phyloP scores from a whole-genome alignment of 2,797 vertebrate species.

The Chelidonichthys spinosus region DNA sequence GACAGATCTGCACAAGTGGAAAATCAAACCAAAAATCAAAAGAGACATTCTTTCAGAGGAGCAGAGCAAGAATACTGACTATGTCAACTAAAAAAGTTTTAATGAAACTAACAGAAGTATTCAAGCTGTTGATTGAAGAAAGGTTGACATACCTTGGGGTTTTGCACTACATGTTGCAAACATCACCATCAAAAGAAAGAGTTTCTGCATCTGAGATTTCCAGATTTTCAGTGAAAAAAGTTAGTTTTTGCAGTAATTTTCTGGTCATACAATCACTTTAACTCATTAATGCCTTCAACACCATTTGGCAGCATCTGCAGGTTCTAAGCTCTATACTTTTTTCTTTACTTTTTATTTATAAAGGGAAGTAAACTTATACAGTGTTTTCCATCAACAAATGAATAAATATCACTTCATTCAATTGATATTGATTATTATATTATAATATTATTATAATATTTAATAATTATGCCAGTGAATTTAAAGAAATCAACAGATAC shows the following conservation, averaged over 20 bases:
- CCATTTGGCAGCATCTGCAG: neutral
- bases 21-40: neutral
- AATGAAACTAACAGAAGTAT: neutral
- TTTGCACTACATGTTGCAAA: conserved; percentile 25
- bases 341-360: neutral
- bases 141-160: conserved; percentile 21
- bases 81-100: neutral
- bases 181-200: conserved; percentile 37
- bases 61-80: neutral
- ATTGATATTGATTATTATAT: neutral
- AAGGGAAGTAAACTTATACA: neutral
- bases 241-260: neutral
- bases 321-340: too few species aligned
- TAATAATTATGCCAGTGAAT: neutral
- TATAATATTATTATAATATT: too few species aligned
- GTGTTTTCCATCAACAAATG: neutral
- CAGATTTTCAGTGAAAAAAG: neutral
- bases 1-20: conserved; percentile 41
- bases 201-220: conserved; percentile 53
- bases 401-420: neutral
- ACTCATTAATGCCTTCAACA: neutral
- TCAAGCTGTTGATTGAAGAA: neutral
- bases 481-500: neutral
- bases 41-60: neutral
- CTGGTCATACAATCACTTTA: neutral